phyloP scores from a whole-genome alignment of 2,113 vertebrate species.

The Protobothrops flavoviridis region DNA sequence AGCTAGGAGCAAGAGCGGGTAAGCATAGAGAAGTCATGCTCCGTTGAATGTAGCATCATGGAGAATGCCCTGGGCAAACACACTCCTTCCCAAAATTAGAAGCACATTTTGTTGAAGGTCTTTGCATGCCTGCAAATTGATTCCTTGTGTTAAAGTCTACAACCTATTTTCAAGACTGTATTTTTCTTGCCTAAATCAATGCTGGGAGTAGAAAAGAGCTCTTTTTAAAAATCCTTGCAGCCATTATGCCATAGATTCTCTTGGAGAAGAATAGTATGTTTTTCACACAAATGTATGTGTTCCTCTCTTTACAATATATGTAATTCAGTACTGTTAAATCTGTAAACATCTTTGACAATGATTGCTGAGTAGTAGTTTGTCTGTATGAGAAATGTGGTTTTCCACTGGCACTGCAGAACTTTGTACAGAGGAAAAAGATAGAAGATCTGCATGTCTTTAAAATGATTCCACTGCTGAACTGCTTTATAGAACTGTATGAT shows the following conservation, averaged over 20 bases:
- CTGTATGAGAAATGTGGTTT: constrained; percentile 29
- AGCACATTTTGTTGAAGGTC: accelerated
- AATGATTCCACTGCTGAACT: background rate
- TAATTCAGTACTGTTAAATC: background rate
- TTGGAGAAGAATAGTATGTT: background rate
- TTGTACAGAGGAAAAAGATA: background rate
- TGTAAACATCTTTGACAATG: background rate
- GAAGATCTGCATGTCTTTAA: background rate
- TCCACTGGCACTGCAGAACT: constrained; percentile 48
- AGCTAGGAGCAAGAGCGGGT: constrained; percentile 61
- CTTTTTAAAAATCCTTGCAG: constrained; percentile 52
- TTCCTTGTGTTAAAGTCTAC: constrained; percentile 44
- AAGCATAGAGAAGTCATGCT: constrained; percentile 15
- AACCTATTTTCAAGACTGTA: constrained; percentile 26
- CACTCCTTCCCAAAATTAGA: constrained; percentile 3
- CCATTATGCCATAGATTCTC: background rate
- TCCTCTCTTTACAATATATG: background rate
- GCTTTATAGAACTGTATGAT: background rate
- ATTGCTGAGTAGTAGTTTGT: background rate
- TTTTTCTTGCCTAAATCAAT: constrained; percentile 28
- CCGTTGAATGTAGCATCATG: constrained; percentile 11
- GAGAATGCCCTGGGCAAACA: background rate
- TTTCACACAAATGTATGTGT: background rate
- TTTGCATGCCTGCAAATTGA: constrained; percentile 40
- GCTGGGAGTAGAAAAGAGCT: constrained; percentile 52